Conservation (phyloP, 2,113 vertebrate species). For the Zeus faber region DNA sequence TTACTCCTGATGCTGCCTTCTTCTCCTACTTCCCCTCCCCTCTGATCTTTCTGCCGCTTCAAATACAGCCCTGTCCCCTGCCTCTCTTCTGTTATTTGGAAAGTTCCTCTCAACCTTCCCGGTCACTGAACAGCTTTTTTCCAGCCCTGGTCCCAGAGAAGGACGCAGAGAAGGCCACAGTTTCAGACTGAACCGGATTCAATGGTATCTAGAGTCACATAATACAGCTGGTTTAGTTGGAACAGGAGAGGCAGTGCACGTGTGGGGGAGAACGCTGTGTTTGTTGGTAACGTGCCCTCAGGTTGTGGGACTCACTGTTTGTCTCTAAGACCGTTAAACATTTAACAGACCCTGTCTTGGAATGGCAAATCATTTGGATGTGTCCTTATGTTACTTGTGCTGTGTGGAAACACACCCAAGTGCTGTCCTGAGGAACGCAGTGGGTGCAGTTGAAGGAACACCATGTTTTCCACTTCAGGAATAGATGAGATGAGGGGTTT, state of each 20-base stretch:
- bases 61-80: slow-evolving; percentile 46
- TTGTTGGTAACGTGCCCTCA: not conserved
- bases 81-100: slow-evolving; percentile 61
- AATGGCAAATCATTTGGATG: slow-evolving; percentile 4
- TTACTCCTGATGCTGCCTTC: not conserved
- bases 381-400: not conserved
- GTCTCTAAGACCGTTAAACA: not conserved
- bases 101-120: slow-evolving; percentile 45
- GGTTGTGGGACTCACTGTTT: slow-evolving; percentile 1
- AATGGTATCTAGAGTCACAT: slow-evolving; percentile 69
- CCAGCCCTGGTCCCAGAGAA: slow-evolving; percentile 59
- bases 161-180: slow-evolving; percentile 63
- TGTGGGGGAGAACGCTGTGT: not conserved
- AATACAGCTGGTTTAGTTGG: slow-evolving; percentile 34
- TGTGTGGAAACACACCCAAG: slow-evolving; percentile 11
- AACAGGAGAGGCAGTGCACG: not conserved
- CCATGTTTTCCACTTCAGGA: slow-evolving; percentile 31
- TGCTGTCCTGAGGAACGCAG: slow-evolving; percentile 8
- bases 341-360: slow-evolving; percentile 18
- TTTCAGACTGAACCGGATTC: slow-evolving; percentile 71
- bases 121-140: slow-evolving; percentile 62
- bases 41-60: slow-evolving; percentile 39
- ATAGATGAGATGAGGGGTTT: not conserved
- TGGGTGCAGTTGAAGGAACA: slow-evolving; percentile 25
- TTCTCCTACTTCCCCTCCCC: slow-evolving; percentile 17